Percentiles rank a stretch among this genome's conserved stretches.
phyloP scores from a whole-genome alignment of 92 coral and sea anemone species.

The Umimayanthus chanpuru region DNA sequence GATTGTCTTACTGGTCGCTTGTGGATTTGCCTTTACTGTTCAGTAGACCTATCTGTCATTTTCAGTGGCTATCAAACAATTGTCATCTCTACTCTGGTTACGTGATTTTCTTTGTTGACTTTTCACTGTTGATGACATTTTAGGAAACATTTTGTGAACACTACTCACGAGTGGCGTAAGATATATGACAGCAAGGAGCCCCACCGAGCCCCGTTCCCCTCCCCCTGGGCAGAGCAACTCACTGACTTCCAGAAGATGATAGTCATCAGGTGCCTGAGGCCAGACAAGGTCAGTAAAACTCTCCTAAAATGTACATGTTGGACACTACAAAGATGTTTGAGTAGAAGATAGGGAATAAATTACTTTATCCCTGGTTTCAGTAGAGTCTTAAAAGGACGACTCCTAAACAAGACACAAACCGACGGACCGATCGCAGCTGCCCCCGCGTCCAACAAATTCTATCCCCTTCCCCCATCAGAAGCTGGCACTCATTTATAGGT shows the following conservation, averaged over 20 bases:
- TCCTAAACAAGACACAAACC: too few species aligned
- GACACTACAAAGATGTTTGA: background rate
- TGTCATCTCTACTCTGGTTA: background rate
- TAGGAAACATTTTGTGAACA: conserved; percentile 84
- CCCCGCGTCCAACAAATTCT: too few species aligned
- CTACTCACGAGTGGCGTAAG: conserved; percentile 96
- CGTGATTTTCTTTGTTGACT: background rate
- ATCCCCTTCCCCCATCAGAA: too few species aligned
- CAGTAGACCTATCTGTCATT: too few species aligned
- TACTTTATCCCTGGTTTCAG: too few species aligned
- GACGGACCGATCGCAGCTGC: too few species aligned
- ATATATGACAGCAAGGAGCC: conserved; percentile 98
- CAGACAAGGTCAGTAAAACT: conserved; percentile 84
- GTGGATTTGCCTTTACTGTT: too few species aligned
- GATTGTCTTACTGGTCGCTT: too few species aligned
- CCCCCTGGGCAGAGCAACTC: conserved; percentile 94
- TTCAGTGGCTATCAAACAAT: too few species aligned
- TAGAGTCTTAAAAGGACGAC: too few species aligned
- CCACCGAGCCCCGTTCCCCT: conserved; percentile 90
- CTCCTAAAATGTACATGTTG: background rate
- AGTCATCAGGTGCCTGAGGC: conserved; percentile 93
- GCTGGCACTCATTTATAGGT: too few species aligned
- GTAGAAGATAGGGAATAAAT: too few species aligned
- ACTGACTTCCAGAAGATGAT: conserved; percentile 99
- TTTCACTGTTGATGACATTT: background rate